Base-by-base conservation (phyloP, 2,797 vertebrate genomes). In the Acomys russatus region DNA sequence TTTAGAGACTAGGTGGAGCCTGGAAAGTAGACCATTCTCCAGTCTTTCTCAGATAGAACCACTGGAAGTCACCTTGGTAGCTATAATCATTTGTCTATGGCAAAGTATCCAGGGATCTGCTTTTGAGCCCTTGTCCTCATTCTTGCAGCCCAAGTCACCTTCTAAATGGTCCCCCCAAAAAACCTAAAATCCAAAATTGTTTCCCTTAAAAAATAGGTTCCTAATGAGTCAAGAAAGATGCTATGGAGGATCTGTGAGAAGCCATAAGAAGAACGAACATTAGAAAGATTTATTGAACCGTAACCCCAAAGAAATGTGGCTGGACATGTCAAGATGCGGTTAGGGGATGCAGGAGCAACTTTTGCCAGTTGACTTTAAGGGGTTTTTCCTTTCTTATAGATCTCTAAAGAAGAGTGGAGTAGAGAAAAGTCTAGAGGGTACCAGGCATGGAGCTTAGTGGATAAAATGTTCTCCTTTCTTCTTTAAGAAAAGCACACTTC, bases 381-480 rank as follows among this genome's bases (percentile, higher is more conserved):
- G 89, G 91, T 84, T 94, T 95, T 93, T 90, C 54, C 91, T 96
- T 89, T 79, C 63, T 78, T 70, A 88, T 49, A 92, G 28, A 83
- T 94, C 54, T 5, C 14, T 4, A 83, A 85, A 90, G 28, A 86
- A 84, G 76, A 91, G 56, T 54, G 28, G 73, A 71, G 9, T 17
- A 90, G 64, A 90, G 76, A 74, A 88, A 90, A 85, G 56, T 73
- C 56, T 20, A 44, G 54, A 90, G 77, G 25, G 54, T 80, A 6
- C 11, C 28, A 64, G 66, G 23, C 8, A 30, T 33, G 28, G 61
- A 35, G 3, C 17, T 35, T 0, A 94, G 84, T 7, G n/a, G 51
- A 78, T 85, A 1, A 7, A 25, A 87, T 14, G 4, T 4, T 59
- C 61, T 10, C 2, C 63, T 87, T 79, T 23, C 12, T 64, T 71